Evolutionary conservation across 2,888 invertebrate genomes (phyloP), one percentile per base, ranked within the genome.

Genomic region (Hyposoter didymator): DNA sequence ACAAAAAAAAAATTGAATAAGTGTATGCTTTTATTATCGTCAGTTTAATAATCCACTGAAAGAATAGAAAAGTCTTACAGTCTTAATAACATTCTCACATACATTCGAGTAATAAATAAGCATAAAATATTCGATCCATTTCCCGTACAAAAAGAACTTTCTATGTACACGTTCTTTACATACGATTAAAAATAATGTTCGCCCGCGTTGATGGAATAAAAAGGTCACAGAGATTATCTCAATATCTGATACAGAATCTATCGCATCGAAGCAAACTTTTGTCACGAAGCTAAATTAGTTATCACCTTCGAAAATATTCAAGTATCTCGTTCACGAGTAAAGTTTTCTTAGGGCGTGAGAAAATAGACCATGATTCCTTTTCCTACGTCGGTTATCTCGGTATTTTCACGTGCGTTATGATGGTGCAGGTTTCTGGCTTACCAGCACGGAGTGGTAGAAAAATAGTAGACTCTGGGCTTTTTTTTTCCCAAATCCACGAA

Each of bases 61-160:
- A 72, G 55, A 74, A 47, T 47, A 22, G 3, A 32, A 72, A 80
- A 52, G 73, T 43, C 49, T 28, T 45, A 39, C 14, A 52, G n/a
- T 66, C 35, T 72, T 28, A 12, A 52, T 19, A 28, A 55, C 74
- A 55, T 78, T 74, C 64, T 67, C 75, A 17, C 82, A 69, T 78
- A 64, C 66, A 75, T 76, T 78, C 82, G 84, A 67, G 78, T 80
- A 88, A 88, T 88, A 87, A 88, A 88, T 87, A 84, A 88, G 76
- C 82, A 76, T 69, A 64, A 62, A 84, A 70, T 79, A 80, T 59
- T 52, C 55, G 72, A 74, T 39, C 82, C 49, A 62, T 75, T 47
- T 66, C 47, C 22, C 47, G 19, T 62, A 52, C 35, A 73, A 32
- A 66, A 64, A n/a, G 59, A 79, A 79, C 76, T 82, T 84, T 81